Evolutionary conservation across 2,888 invertebrate species (phyloP).

Genomic region (Drosophila anomalata): DNA sequence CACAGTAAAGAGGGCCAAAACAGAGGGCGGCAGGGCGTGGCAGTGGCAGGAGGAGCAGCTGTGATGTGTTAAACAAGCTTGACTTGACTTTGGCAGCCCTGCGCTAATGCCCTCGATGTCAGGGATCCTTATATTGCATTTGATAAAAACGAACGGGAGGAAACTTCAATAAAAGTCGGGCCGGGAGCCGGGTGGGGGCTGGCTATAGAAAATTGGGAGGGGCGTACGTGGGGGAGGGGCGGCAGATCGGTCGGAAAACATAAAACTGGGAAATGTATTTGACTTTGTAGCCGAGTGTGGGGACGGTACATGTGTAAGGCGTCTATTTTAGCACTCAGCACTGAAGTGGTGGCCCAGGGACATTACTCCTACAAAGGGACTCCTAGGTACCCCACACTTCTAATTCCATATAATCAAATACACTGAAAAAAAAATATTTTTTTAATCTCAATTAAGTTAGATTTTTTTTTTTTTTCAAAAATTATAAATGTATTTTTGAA

Average conservation of each 20-base stretch:
- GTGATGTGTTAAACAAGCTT: slow-evolving; percentile 26
- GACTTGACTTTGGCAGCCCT: slow-evolving; percentile 35
- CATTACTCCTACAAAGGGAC: slow-evolving; percentile 13
- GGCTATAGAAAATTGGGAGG: slow-evolving; percentile 8
- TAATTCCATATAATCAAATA: background rate
- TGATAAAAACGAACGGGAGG: slow-evolving; percentile 36
- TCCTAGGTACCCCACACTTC: background rate
- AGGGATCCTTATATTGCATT: slow-evolving; percentile 55
- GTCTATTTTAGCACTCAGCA: slow-evolving; percentile 45
- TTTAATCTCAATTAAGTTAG: background rate
- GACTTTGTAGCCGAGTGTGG: slow-evolving; percentile 12
- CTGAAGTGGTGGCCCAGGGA: slow-evolving; percentile 27
- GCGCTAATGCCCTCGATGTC: slow-evolving; percentile 38
- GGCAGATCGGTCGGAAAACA: slow-evolving; percentile 9
- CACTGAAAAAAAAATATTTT: background rate
- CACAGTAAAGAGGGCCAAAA: background rate
- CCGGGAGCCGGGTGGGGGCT: background rate
- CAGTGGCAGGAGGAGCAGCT: slow-evolving; percentile 11
- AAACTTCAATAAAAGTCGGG: slow-evolving; percentile 50
- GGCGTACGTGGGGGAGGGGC: background rate
- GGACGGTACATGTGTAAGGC: slow-evolving; percentile 38
- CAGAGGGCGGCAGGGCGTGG: background rate
- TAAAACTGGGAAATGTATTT: slow-evolving; percentile 51
- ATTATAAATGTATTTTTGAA: background rate
- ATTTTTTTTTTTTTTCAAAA: background rate